Evolutionary conservation across 2,797 vertebrate genomes (phyloP).

Genomic region (Podarcis lilfordi): DNA sequence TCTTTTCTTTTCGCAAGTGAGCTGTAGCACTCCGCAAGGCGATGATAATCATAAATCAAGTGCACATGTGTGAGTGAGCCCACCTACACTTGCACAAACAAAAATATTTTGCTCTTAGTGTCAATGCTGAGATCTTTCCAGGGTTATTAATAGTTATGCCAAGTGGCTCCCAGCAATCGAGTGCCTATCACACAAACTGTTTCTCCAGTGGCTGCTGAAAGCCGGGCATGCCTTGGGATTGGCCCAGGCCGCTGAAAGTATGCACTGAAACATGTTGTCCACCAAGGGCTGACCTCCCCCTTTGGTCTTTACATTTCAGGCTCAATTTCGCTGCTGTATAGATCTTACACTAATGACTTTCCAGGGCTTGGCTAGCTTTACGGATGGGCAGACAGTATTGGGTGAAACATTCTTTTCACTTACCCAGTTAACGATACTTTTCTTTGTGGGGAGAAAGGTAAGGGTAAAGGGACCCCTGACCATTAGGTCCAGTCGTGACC

Average conservation of each 20-base stretch:
- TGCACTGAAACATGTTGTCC: slow-evolving; percentile 77
- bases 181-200: slow-evolving; percentile 61
- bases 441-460: slow-evolving; percentile 9
- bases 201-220: slow-evolving; percentile 65
- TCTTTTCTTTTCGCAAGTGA: slow-evolving; percentile 71
- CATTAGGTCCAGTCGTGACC: too few relatives aligned
- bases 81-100: slow-evolving; percentile 44
- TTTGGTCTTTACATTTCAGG: slow-evolving; percentile 84
- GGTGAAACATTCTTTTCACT: slow-evolving; percentile 41
- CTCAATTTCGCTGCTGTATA: slow-evolving; percentile 80
- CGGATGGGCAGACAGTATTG: neutral
- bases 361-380: slow-evolving; percentile 75
- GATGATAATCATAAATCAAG: slow-evolving; percentile 79
- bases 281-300: slow-evolving; percentile 69
- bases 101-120: slow-evolving; percentile 61
- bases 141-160: slow-evolving; percentile 65
- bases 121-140: slow-evolving; percentile 53
- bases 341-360: slow-evolving; percentile 76
- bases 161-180: slow-evolving; percentile 55
- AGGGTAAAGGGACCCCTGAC: too few relatives aligned
- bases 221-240: slow-evolving; percentile 50
- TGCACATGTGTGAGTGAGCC: slow-evolving; percentile 12
- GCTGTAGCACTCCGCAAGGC: slow-evolving; percentile 73
- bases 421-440: slow-evolving; percentile 26
- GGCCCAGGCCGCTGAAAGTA: slow-evolving; percentile 49